These are phyloP conservation scores for Aphelenchoides bicaudatus DNA, from an alignment of 2,888 invertebrate species.

Conservation along the genomic window DNA sequence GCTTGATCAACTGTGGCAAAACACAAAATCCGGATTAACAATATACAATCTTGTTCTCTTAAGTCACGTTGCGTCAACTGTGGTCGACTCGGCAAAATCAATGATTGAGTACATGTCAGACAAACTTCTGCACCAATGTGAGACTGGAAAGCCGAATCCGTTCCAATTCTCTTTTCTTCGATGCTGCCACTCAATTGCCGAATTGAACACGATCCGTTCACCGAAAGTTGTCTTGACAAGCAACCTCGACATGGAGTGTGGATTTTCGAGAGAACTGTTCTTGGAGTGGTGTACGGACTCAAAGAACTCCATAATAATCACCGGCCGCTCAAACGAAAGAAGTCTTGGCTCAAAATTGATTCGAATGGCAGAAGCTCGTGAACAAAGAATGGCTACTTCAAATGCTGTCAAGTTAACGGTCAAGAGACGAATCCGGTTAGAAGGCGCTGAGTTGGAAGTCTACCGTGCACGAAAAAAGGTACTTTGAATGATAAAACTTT, in stretches of 20 bases:
- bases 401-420: slow-evolving; percentile 57
- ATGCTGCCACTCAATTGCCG: slow-evolving; percentile 84
- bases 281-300: slow-evolving; percentile 85
- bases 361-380: slow-evolving; percentile 40
- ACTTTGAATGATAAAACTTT: too few relatives aligned
- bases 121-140: slow-evolving; percentile 76
- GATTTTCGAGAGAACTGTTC: slow-evolving; percentile 89
- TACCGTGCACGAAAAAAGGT: slow-evolving; percentile 63
- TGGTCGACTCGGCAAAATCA: slow-evolving; percentile 83
- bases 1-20: slow-evolving; percentile 66
- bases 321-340: slow-evolving; percentile 70
- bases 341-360: slow-evolving; percentile 66
- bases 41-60: slow-evolving; percentile 88
- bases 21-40: slow-evolving; percentile 85
- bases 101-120: slow-evolving; percentile 99
- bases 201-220: slow-evolving; percentile 78
- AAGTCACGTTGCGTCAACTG: slow-evolving; percentile 95
- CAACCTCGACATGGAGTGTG: slow-evolving; percentile 87
- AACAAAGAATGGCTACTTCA: slow-evolving; percentile 23
- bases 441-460: slow-evolving; percentile 67
- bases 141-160: slow-evolving; percentile 71
- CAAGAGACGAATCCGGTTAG: slow-evolving; percentile 65
- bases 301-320: slow-evolving; percentile 88
- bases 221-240: slow-evolving; percentile 92
- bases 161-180: slow-evolving; percentile 85